These are phyloP conservation scores for Phrynocephalus versicolor DNA, from an alignment of 2,113 vertebrate species.

Conservation along the genomic window DNA sequence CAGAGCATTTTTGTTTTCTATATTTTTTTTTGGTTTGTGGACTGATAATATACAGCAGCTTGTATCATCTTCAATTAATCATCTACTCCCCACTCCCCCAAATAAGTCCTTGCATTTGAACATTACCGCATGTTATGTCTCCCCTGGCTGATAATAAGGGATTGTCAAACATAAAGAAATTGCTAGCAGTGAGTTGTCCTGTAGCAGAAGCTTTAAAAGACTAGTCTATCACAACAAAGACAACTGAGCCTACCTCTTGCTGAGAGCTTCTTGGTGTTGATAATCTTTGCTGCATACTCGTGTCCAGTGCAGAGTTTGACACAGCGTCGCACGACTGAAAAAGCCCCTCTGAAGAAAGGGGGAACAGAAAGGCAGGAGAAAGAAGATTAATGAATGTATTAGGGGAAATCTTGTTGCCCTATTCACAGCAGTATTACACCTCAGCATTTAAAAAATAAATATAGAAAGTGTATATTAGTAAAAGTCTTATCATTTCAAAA, in stretches of 20 bases:
- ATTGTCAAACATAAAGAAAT: background rate
- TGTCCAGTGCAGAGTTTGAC: constrained; percentile 95
- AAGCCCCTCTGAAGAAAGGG: constrained; percentile 85
- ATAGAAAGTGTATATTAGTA: background rate
- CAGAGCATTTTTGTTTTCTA: too few relatives aligned
- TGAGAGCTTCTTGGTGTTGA: constrained; percentile 98
- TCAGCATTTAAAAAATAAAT: background rate
- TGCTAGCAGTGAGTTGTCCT: background rate
- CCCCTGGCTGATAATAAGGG: background rate
- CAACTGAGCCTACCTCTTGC: constrained; percentile 85
- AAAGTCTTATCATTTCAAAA: background rate
- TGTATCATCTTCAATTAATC: background rate
- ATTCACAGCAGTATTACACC: background rate
- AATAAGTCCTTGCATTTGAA: background rate
- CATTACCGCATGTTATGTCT: background rate
- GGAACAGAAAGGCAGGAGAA: constrained; percentile 42
- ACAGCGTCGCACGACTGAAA: constrained; percentile 94
- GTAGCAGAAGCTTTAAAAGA: background rate
- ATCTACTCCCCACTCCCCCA: too few relatives aligned
- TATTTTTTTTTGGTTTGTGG: too few relatives aligned
- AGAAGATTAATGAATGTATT: constrained; percentile 61
- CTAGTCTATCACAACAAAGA: background rate
- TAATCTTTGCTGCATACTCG: constrained; percentile 95
- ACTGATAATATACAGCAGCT: background rate
- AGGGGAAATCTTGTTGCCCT: background rate